Conservation (phyloP, 2,113 vertebrate species). For the Paramisgurnus dabryanus region DNA sequence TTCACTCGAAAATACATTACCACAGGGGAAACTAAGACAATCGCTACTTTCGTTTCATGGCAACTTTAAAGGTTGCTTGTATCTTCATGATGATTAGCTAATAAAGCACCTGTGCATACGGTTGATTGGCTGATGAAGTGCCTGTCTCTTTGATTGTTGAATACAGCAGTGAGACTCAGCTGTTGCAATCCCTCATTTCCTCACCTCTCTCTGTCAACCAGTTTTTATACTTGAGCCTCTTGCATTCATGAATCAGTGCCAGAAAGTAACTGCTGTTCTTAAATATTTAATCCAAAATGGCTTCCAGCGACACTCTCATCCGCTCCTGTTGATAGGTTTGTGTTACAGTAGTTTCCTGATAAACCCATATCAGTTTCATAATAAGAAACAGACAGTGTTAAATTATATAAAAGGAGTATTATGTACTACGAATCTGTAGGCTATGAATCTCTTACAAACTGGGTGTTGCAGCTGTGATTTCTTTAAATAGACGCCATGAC, state of each 20-base stretch:
- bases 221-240: slow-evolving; percentile 10
- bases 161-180: slow-evolving; percentile 25
- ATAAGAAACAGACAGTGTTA: not conserved
- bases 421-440: not conserved
- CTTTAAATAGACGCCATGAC: slow-evolving; percentile 45
- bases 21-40: too few relatives aligned
- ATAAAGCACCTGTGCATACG: not conserved
- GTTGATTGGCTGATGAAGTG: slow-evolving; percentile 31
- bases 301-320: slow-evolving; percentile 17
- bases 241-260: slow-evolving; percentile 24
- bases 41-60: too few relatives aligned
- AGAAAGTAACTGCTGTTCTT: slow-evolving; percentile 5
- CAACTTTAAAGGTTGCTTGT: not conserved
- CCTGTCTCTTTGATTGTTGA: slow-evolving; percentile 33
- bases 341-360: not conserved
- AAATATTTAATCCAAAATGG: slow-evolving; percentile 29
- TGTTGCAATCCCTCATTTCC: slow-evolving; percentile 21
- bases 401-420: slow-evolving; percentile 11
- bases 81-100: not conserved
- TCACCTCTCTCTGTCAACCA: slow-evolving; percentile 25
- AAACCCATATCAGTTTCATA: not conserved
- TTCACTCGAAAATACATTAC: too few relatives aligned
- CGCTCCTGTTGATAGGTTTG: not conserved
- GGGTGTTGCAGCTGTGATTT: slow-evolving; percentile 43
- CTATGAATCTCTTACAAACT: slow-evolving; percentile 7